phyloP scores from a whole-genome alignment of 2,797 vertebrate genomes.

The Alfaro cultratus region DNA sequence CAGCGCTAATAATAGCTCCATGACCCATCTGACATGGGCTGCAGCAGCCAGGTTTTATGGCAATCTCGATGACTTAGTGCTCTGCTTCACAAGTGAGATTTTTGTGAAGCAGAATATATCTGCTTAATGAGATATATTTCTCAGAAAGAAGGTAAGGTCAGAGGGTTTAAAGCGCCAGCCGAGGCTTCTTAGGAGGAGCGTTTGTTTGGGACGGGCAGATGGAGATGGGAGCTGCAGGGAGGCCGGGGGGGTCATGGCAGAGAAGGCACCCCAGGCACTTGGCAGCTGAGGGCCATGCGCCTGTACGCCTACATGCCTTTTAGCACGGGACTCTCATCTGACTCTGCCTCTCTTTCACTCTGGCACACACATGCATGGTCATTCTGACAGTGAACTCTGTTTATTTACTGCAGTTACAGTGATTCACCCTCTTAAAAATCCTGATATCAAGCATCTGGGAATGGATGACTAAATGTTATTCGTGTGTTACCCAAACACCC shows the following conservation, averaged over 20 bases:
- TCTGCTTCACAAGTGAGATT: slow-evolving; percentile 21
- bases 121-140: slow-evolving; percentile 18
- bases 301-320: slow-evolving; percentile 77
- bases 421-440: slow-evolving; percentile 14
- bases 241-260: slow-evolving; percentile 57
- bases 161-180: slow-evolving; percentile 12
- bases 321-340: slow-evolving; percentile 83
- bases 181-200: slow-evolving; percentile 31
- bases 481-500: slow-evolving; percentile 11
- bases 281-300: slow-evolving; percentile 75
- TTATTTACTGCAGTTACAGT: background rate
- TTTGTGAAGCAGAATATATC: too few species aligned
- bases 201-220: slow-evolving; percentile 55
- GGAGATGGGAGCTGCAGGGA: slow-evolving; percentile 46
- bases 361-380: slow-evolving; percentile 29
- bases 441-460: background rate
- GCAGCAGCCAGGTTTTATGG: slow-evolving; percentile 37
- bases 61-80: slow-evolving; percentile 15
- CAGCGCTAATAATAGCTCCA: slow-evolving; percentile 66
- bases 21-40: slow-evolving; percentile 72
- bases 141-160: slow-evolving; percentile 29
- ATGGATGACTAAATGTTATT: slow-evolving; percentile 4
- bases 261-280: slow-evolving; percentile 79
- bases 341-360: slow-evolving; percentile 48
- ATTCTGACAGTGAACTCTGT: slow-evolving; percentile 24